Percentiles rank a stretch among this genome's conserved stretches.
Conservation (phyloP, 2,888 invertebrate genomes). For the Tetragonisca angustula region DNA sequence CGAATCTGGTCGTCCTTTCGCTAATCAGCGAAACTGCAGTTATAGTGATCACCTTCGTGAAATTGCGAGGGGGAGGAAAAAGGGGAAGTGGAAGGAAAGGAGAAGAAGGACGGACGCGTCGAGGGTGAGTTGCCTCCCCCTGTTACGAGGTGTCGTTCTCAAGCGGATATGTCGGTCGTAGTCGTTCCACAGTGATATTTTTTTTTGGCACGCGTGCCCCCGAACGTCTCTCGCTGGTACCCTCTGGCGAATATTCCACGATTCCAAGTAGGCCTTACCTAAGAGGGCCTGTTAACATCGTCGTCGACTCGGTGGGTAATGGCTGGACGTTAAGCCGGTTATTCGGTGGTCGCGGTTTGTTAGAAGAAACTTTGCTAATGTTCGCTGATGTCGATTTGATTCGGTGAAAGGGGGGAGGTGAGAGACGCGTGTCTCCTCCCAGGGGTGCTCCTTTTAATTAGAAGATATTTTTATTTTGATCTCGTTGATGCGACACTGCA, state of each 20-base stretch:
- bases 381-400: neutral
- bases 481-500: too few species aligned
- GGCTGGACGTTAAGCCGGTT: constrained; percentile 25
- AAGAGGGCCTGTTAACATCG: constrained; percentile 69
- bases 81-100: neutral
- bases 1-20: neutral
- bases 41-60: constrained; percentile 47
- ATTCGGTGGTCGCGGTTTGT: neutral
- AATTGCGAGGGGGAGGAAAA: constrained; percentile 36
- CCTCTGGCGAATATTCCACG: constrained; percentile 64
- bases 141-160: constrained; percentile 50
- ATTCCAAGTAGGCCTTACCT: constrained; percentile 76
- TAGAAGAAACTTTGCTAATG: neutral
- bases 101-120: neutral
- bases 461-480: too few species aligned
- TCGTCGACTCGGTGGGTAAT: constrained; percentile 27
- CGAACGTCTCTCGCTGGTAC: neutral
- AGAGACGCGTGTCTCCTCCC: too few species aligned
- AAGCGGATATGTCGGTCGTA: constrained; percentile 47
- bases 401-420: neutral
- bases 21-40: constrained; percentile 53
- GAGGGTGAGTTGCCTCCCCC: constrained; percentile 32
- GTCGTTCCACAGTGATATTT: constrained; percentile 57
- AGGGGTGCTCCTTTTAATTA: too few species aligned
- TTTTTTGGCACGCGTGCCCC: constrained; percentile 60